phyloP scores from a whole-genome alignment of 2,888 invertebrate species.

The Athripsodes cinereus region DNA sequence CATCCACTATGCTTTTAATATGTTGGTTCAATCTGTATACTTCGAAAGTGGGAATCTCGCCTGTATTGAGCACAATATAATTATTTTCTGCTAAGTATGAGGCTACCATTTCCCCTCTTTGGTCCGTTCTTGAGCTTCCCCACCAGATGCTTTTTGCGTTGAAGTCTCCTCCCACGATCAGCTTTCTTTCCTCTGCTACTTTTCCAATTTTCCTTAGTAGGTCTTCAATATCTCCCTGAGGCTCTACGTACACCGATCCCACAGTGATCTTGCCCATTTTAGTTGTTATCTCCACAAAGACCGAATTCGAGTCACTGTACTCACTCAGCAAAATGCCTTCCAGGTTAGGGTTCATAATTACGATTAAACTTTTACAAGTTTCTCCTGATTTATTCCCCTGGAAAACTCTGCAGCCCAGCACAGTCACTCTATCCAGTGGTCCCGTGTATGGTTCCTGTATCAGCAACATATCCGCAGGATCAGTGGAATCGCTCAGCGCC shows the following conservation, averaged over 20 bases:
- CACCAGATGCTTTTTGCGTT: conserved; percentile 11
- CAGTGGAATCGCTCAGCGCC: background rate
- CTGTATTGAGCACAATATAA: background rate
- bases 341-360: background rate
- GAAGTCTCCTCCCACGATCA: conserved; percentile 6
- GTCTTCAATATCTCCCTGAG: background rate
- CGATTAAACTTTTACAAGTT: background rate
- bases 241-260: conserved; percentile 5
- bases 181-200: too few relatives aligned
- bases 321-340: background rate
- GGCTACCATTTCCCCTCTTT: background rate
- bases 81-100: background rate
- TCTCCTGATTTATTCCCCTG: background rate
- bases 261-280: background rate
- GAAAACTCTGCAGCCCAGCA: background rate
- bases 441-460: conserved; percentile 7
- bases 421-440: background rate
- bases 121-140: conserved; percentile 4
- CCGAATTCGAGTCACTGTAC: background rate
- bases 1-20: background rate
- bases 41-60: background rate
- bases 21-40: background rate
- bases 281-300: background rate
- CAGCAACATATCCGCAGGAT: background rate
- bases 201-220: background rate